Percentiles rank a stretch among this genome's conserved stretches.
These are phyloP conservation scores for Drosophila ustulata DNA, from an alignment of 2,888 invertebrate species.

Conservation along the genomic window DNA sequence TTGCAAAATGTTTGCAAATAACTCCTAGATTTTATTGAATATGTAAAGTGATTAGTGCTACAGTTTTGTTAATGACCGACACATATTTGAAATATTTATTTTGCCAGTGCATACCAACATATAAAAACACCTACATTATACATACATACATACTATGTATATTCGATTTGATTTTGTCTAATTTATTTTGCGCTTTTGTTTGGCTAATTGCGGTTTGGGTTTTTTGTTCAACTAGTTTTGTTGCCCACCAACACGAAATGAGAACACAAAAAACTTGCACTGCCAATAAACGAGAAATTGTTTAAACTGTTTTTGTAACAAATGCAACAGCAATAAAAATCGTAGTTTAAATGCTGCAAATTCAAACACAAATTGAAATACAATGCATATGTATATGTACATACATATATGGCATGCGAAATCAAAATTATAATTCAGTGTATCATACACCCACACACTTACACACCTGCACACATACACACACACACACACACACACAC, in stretches of 20 bases:
- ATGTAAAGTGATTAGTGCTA: slow-evolving; percentile 1
- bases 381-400: too few species aligned
- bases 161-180: background rate
- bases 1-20: slow-evolving; percentile 11
- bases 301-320: slow-evolving; percentile 39
- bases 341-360: slow-evolving; percentile 19
- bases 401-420: slow-evolving; percentile 24
- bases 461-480: slow-evolving; percentile 15
- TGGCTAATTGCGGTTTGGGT: slow-evolving; percentile 32
- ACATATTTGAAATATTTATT: background rate
- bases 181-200: background rate
- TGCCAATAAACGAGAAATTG: slow-evolving; percentile 59
- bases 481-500: slow-evolving; percentile 10
- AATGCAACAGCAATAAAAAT: slow-evolving; percentile 32
- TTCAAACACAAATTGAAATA: slow-evolving; percentile 15
- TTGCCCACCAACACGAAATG: slow-evolving; percentile 17
- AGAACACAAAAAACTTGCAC: slow-evolving; percentile 65
- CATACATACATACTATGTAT: background rate
- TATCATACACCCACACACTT: slow-evolving; percentile 13
- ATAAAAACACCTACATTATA: background rate
- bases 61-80: background rate
- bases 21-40: background rate
- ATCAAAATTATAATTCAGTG: slow-evolving; percentile 34
- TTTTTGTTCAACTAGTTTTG: slow-evolving; percentile 27
- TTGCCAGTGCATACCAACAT: background rate